phyloP scores from a whole-genome alignment of 2,888 invertebrate genomes.

The Sinotaia quadrata region DNA sequence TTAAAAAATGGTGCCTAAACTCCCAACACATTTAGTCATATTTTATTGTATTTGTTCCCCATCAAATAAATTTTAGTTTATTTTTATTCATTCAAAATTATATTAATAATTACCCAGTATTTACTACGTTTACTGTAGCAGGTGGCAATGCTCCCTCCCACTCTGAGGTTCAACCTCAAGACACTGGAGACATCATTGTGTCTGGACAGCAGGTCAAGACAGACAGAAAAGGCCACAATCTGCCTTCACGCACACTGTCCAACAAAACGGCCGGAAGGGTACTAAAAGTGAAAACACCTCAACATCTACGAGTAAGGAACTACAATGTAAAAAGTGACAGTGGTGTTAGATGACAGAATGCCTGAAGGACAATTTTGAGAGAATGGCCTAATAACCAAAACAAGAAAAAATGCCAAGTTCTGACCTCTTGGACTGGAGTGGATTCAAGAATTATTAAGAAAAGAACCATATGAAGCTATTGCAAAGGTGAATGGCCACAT shows the following conservation, averaged over 20 bases:
- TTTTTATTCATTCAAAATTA: too few relatives aligned
- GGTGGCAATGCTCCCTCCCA: neutral
- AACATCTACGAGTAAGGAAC: conserved; percentile 52
- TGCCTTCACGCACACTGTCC: conserved; percentile 33
- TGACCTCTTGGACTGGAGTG: too few relatives aligned
- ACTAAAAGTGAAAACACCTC: conserved; percentile 35
- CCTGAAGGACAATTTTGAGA: too few relatives aligned
- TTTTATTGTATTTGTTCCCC: too few relatives aligned
- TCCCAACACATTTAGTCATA: too few relatives aligned
- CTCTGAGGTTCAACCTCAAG: neutral
- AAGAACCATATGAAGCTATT: too few relatives aligned
- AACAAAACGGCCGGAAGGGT: conserved; percentile 17
- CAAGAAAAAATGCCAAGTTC: too few relatives aligned
- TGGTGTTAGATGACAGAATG: conserved; percentile 17
- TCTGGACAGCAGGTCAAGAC: conserved; percentile 14
- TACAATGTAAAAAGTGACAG: conserved; percentile 55
- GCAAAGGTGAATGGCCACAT: too few relatives aligned
- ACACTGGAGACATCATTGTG: conserved; percentile 12
- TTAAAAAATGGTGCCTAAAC: too few relatives aligned
- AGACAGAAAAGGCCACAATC: conserved; percentile 15
- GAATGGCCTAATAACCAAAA: too few relatives aligned
- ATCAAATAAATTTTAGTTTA: too few relatives aligned
- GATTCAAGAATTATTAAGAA: too few relatives aligned
- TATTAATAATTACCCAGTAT: neutral
- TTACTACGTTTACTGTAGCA: neutral